Percentiles rank a stretch among this genome's conserved stretches.
Conservation (phyloP, 2,888 invertebrate species). For the Amblyjoppa proteus region DNA sequence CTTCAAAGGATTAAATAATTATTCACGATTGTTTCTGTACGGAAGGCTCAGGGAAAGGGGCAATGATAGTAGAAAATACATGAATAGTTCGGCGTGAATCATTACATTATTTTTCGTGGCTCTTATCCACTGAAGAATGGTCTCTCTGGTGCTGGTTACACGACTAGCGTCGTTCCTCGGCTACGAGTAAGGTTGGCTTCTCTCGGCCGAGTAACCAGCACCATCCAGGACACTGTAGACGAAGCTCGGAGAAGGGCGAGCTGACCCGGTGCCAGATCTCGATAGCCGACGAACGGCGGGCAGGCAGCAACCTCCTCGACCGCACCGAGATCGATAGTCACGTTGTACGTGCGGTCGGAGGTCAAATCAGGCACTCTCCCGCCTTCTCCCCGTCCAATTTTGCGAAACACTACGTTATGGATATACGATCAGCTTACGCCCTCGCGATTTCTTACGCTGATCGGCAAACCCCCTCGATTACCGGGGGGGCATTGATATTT, state of each 20-base stretch:
- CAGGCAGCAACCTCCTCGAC: conserved; percentile 49
- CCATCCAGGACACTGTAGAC: not conserved
- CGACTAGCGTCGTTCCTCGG: conserved; percentile 13
- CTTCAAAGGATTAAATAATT: too few relatives aligned
- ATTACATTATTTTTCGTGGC: conserved; percentile 52
- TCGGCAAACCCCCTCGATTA: conserved; percentile 1
- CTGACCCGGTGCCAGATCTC: conserved; percentile 64
- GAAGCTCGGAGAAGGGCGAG: not conserved
- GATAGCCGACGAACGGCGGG: conserved; percentile 35
- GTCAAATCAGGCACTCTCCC: conserved; percentile 49
- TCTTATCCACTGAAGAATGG: conserved; percentile 54
- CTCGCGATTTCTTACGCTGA: conserved; percentile 3
- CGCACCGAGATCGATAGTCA: conserved; percentile 65
- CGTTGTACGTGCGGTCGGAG: conserved; percentile 63
- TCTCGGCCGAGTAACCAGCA: not conserved
- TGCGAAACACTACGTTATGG: conserved; percentile 23
- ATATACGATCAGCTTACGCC: conserved; percentile 1
- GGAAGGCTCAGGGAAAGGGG: not conserved
- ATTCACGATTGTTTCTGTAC: not conserved
- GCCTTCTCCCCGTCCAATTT: conserved; percentile 16
- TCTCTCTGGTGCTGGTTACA: conserved; percentile 37
- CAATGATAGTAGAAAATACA: conserved; percentile 21
- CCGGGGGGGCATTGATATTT: not conserved
- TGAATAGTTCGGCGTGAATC: conserved; percentile 59
- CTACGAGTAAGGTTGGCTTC: conserved; percentile 4